phyloP scores from a whole-genome alignment of 2,797 vertebrate species.

The Rhyacichthys aspro region DNA sequence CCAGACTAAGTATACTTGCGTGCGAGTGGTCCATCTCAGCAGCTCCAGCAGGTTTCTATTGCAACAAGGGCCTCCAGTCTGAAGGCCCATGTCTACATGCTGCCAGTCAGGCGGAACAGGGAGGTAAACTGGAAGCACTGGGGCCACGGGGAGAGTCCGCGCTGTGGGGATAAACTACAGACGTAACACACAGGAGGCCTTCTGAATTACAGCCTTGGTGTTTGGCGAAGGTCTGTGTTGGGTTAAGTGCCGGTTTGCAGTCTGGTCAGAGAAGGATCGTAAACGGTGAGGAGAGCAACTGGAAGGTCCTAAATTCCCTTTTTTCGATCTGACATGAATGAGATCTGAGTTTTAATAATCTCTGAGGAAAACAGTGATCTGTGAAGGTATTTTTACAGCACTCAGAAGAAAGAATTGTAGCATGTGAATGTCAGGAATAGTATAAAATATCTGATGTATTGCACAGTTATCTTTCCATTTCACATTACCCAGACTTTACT shows the following conservation, averaged over 20 bases:
- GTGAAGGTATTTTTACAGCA: slow-evolving; percentile 18
- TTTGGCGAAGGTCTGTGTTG: slow-evolving; percentile 51
- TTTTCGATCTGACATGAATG: slow-evolving; percentile 35
- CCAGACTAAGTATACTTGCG: neutral
- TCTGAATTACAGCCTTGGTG: slow-evolving; percentile 58
- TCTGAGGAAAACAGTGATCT: slow-evolving; percentile 11
- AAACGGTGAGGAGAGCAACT: slow-evolving; percentile 49
- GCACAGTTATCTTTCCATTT: neutral
- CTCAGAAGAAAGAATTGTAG: slow-evolving; percentile 11
- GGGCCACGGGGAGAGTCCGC: slow-evolving; percentile 13
- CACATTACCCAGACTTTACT: neutral
- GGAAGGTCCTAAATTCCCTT: slow-evolving; percentile 33
- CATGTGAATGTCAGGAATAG: neutral
- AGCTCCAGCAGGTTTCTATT: slow-evolving; percentile 64
- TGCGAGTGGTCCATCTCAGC: slow-evolving; percentile 29
- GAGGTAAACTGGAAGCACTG: slow-evolving; percentile 48
- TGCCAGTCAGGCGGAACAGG: slow-evolving; percentile 70
- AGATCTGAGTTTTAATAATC: slow-evolving; percentile 21
- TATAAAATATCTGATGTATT: neutral
- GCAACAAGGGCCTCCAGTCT: slow-evolving; percentile 51
- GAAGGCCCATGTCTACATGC: slow-evolving; percentile 56
- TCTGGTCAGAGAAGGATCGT: slow-evolving; percentile 51
- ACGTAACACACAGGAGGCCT: slow-evolving; percentile 53
- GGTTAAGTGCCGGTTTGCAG: slow-evolving; percentile 59
- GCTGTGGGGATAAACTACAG: slow-evolving; percentile 42